phyloP scores from a whole-genome alignment of 1,140 invertebrate genomes.

The Orchestia grillus region DNA sequence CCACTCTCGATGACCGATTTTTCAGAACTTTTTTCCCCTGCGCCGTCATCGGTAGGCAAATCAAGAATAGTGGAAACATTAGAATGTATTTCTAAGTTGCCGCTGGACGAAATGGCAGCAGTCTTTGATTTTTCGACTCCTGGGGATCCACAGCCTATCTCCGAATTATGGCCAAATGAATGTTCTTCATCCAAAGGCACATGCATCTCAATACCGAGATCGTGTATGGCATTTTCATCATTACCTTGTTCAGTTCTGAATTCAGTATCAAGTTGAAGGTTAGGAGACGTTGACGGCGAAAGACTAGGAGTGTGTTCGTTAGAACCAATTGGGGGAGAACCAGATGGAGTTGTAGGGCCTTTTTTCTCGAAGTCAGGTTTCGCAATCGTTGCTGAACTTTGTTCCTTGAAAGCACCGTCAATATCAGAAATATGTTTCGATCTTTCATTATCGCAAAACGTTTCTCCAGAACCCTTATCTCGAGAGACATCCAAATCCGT shows the following conservation, averaged over 20 bases:
- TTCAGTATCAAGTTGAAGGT: not conserved
- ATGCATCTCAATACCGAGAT: constrained; percentile 43
- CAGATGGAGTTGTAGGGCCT: constrained; percentile 14
- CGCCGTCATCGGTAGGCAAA: not conserved
- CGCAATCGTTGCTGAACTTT: not conserved
- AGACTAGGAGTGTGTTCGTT: constrained; percentile 12
- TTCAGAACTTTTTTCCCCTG: not conserved
- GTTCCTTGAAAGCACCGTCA: not conserved
- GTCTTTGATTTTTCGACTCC: not conserved
- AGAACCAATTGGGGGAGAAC: not conserved
- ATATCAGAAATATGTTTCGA: not conserved
- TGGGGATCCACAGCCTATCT: not conserved
- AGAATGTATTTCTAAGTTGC: not conserved
- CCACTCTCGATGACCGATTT: not conserved
- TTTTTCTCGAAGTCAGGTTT: not conserved
- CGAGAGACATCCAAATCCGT: not conserved
- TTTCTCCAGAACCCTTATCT: not conserved
- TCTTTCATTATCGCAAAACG: not conserved
- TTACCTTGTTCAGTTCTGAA: not conserved
- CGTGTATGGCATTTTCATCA: constrained; percentile 29
- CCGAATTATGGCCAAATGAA: constrained; percentile 33
- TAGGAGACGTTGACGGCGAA: not conserved
- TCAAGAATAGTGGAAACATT: not conserved
- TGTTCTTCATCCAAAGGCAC: constrained; percentile 34
- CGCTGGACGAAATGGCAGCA: not conserved